Evolutionary conservation across 2,113 vertebrate genomes (phyloP).

Genomic region (Pampusana beccarii): DNA sequence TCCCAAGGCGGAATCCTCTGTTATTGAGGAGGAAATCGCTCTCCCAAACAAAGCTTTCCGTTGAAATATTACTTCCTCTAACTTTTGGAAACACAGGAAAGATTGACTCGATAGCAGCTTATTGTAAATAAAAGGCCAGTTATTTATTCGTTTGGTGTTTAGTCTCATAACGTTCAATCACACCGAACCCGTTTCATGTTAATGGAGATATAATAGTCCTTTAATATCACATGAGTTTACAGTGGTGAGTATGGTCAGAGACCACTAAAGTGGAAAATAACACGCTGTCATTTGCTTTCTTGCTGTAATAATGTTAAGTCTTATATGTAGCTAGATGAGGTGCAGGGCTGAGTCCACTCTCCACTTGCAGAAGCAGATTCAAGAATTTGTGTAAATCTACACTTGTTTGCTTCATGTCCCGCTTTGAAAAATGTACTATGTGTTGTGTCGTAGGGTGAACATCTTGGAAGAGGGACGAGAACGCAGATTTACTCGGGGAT

Average conservation of each 20-base stretch:
- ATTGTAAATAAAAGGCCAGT: background rate
- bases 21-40: conserved; percentile 23
- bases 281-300: background rate
- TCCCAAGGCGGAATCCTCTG: background rate
- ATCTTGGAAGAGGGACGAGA: conserved; percentile 90
- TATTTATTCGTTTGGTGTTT: conserved; percentile 20
- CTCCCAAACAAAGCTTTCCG: background rate
- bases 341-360: background rate
- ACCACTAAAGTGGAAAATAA: background rate
- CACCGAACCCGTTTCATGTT: background rate
- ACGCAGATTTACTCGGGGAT: conserved; percentile 92
- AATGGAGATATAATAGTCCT: background rate
- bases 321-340: background rate
- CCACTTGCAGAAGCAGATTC: background rate
- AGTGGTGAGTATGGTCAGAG: background rate
- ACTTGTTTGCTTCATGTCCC: background rate
- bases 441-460: conserved; percentile 81
- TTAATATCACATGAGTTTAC: background rate
- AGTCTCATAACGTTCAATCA: background rate
- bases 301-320: background rate
- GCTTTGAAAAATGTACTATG: background rate
- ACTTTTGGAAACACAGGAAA: conserved; percentile 16
- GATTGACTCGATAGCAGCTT: background rate
- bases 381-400: background rate
- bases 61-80: conserved; percentile 22